Conservation (phyloP, 2,888 invertebrate genomes). For the Eupithecia tripunctaria region DNA sequence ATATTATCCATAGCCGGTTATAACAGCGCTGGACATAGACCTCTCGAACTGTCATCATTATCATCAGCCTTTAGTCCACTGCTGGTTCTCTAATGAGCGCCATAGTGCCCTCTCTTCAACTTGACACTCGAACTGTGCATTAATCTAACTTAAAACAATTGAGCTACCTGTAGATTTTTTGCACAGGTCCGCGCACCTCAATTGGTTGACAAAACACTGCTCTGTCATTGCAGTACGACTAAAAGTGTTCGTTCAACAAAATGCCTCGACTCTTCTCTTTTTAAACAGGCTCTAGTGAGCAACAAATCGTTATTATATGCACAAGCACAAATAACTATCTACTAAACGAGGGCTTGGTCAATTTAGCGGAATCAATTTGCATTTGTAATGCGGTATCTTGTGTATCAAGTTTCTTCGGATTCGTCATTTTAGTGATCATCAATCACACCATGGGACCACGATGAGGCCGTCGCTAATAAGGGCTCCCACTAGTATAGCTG, state of each 20-base stretch:
- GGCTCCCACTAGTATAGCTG: neutral
- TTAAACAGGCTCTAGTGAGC: no score
- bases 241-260: no score
- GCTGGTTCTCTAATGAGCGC: no score
- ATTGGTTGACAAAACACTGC: no score
- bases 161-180: no score
- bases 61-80: no score
- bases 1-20: neutral
- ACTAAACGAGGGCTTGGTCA: slow-evolving; percentile 19
- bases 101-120: no score
- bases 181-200: no score
- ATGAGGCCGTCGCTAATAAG: neutral
- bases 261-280: no score
- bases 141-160: no score
- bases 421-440: slow-evolving; percentile 4
- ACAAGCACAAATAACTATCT: neutral
- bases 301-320: neutral
- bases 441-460: neutral
- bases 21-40: neutral
- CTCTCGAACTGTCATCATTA: neutral
- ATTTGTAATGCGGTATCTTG: slow-evolving; percentile 20
- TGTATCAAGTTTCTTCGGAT: slow-evolving; percentile 11
- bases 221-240: no score
- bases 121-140: neutral
- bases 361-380: slow-evolving; percentile 28